These are phyloP conservation scores for Sphyrna mokarran DNA, from an alignment of 2,113 vertebrate species.

Conservation along the genomic window DNA sequence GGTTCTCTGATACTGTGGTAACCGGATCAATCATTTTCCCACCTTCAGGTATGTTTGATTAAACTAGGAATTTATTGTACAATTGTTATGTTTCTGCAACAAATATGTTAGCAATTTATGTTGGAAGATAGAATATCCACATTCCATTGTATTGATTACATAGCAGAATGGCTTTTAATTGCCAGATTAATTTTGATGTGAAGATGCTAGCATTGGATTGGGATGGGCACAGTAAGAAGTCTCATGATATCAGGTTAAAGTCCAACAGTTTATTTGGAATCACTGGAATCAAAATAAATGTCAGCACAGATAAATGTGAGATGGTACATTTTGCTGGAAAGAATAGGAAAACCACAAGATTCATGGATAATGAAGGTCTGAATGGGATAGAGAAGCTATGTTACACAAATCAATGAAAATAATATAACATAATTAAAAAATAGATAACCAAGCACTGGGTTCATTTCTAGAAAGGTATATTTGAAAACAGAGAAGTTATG, in stretches of 20 bases:
- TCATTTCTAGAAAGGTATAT: too few species aligned
- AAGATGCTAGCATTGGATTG: too few species aligned
- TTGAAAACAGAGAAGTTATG: too few species aligned
- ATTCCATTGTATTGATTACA: background rate
- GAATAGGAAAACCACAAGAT: background rate
- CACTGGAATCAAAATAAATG: too few species aligned
- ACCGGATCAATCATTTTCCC: slow-evolving; percentile 75
- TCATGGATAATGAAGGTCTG: background rate
- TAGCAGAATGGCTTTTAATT: background rate
- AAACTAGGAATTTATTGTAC: slow-evolving; percentile 5
- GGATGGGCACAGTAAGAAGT: too few species aligned
- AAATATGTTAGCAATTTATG: background rate
- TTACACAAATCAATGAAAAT: too few species aligned
- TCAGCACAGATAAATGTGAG: background rate
- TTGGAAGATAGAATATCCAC: background rate
- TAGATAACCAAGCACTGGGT: too few species aligned
- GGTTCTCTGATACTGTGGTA: slow-evolving; percentile 73
- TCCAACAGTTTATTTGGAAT: too few species aligned
- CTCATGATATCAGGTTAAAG: too few species aligned
- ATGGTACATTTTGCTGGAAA: background rate
- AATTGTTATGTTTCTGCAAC: background rate
- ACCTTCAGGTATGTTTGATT: slow-evolving; percentile 65
- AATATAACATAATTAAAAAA: too few species aligned
- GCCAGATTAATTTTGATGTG: background rate
- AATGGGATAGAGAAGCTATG: background rate